Evolutionary conservation across 2,113 vertebrate genomes (phyloP).

Genomic region (Eptesicus fuscus): DNA sequence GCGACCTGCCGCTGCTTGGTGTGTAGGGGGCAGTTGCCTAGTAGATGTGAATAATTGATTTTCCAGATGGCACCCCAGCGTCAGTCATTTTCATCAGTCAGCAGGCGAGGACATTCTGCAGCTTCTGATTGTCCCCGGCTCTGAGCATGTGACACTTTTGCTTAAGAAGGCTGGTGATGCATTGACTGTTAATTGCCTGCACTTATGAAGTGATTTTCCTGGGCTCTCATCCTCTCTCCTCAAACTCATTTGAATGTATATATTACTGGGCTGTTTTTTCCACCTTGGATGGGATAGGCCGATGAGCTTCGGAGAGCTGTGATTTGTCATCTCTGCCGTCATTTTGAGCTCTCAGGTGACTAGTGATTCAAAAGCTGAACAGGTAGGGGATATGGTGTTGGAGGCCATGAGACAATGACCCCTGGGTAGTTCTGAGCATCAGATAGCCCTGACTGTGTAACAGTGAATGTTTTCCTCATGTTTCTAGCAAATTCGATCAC

Average conservation of each 20-base stretch:
- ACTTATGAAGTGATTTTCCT: conserved; percentile 58
- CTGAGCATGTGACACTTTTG: conserved; percentile 54
- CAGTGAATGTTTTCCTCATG: background rate
- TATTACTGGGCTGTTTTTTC: conserved; percentile 2
- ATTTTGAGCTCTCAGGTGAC: conserved; percentile 45
- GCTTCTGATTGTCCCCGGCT: conserved; percentile 67
- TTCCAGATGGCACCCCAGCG: conserved; percentile 70
- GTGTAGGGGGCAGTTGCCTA: conserved; percentile 59
- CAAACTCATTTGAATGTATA: conserved; percentile 35
- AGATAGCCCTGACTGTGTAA: background rate
- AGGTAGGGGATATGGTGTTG: background rate
- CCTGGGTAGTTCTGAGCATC: background rate
- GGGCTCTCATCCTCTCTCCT: conserved; percentile 20
- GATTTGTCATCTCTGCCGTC: conserved; percentile 42
- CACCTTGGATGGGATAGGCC: conserved; percentile 43
- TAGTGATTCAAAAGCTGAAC: conserved; percentile 37
- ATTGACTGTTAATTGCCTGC: conserved; percentile 69
- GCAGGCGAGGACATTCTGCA: conserved; percentile 70
- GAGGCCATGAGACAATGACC: background rate
- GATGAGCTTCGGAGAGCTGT: conserved; percentile 15
- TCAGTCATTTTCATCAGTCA: conserved; percentile 78
- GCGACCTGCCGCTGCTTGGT: conserved; percentile 48
- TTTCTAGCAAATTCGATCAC: conserved; percentile 45
- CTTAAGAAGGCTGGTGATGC: conserved; percentile 50
- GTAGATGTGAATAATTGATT: conserved; percentile 79